phyloP scores from a whole-genome alignment of 53 echinoderm and acorn worm species.

The Echinometra lucunter region DNA sequence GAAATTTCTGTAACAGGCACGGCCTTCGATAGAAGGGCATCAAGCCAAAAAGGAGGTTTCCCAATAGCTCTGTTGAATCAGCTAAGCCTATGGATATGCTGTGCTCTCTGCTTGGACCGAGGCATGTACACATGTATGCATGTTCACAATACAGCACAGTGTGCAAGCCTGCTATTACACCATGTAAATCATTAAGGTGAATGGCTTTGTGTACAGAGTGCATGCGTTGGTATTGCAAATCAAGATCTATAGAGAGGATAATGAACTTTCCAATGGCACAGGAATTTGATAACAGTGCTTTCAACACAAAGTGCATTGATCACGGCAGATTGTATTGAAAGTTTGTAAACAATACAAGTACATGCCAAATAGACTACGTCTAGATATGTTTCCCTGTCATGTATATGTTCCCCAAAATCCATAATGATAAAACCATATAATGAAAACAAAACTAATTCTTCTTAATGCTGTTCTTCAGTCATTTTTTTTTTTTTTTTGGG shows the following conservation, averaged over 20 bases:
- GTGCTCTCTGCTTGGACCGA: not conserved
- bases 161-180: not conserved
- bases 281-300: constrained; percentile 14
- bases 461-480: no score
- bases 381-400: no score
- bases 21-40: constrained; percentile 53
- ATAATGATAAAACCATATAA: no score
- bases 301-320: not conserved
- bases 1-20: constrained; percentile 55
- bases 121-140: not conserved
- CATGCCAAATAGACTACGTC: not conserved
- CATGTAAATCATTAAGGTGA: not conserved
- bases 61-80: constrained; percentile 42
- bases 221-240: not conserved
- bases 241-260: not conserved
- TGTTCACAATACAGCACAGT: not conserved
- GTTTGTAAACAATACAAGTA: not conserved
- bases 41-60: constrained; percentile 34
- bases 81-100: not conserved
- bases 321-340: no score
- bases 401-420: not conserved
- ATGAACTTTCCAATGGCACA: not conserved
- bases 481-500: no score
- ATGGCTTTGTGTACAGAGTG: not conserved
- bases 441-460: not conserved